phyloP scores from a whole-genome alignment of 2,888 invertebrate genomes.

The Boloria euphrosyne region DNA sequence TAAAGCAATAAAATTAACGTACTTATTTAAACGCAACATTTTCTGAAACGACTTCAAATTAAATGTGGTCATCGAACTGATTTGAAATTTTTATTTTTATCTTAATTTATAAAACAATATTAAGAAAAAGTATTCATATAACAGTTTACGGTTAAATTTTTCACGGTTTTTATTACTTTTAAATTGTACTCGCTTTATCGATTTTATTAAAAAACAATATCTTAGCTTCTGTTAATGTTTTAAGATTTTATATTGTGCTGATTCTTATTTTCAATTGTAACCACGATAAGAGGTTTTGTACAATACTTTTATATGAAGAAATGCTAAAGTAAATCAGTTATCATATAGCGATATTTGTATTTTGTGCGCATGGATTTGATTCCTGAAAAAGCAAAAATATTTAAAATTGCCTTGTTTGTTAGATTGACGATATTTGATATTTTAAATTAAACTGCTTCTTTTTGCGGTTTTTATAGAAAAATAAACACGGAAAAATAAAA shows the following conservation, averaged over 20 bases:
- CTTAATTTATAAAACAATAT: not conserved
- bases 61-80: slow-evolving; percentile 16
- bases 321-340: too few relatives aligned
- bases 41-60: slow-evolving; percentile 2
- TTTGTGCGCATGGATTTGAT: too few relatives aligned
- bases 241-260: not conserved
- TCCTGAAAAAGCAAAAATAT: too few relatives aligned
- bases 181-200: slow-evolving; percentile 1
- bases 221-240: not conserved
- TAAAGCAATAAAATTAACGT: slow-evolving; percentile 17
- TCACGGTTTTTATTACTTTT: slow-evolving; percentile 7
- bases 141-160: slow-evolving; percentile 9
- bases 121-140: not conserved
- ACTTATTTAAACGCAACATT: not conserved
- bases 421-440: too few relatives aligned
- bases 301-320: too few relatives aligned
- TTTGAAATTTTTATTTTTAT: slow-evolving; percentile 1
- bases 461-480: too few relatives aligned
- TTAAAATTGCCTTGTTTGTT: too few relatives aligned
- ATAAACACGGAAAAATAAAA: too few relatives aligned
- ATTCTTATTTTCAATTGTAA: too few relatives aligned
- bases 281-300: too few relatives aligned
- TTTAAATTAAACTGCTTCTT: too few relatives aligned
- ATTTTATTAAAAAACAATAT: not conserved
- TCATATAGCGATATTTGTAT: too few relatives aligned